Conservation (phyloP, 30 jellyfish, hydroid and myxozoan genomes). For the Catostylus mosaicus region DNA sequence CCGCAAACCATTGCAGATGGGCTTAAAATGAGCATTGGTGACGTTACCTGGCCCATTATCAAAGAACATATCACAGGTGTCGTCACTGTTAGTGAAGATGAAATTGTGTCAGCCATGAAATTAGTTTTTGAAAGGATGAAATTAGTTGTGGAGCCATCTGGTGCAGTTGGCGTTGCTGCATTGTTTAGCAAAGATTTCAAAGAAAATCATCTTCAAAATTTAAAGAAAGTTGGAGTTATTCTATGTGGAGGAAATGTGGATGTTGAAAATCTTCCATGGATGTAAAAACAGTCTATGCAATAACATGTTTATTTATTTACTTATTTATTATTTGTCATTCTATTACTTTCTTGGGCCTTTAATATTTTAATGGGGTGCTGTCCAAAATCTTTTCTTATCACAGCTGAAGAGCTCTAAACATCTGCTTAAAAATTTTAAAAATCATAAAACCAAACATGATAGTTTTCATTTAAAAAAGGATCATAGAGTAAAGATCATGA, state of each 20-base stretch:
- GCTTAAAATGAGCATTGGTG: conserved; percentile 74
- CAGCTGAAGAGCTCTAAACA: too few relatives aligned
- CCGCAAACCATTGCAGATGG: conserved; percentile 86
- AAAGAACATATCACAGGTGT: conserved; percentile 63
- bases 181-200: conserved; percentile 17
- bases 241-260: conserved; percentile 87
- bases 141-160: conserved; percentile 79
- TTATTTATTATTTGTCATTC: too few relatives aligned
- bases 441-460: too few relatives aligned
- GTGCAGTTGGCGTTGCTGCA: conserved; percentile 77
- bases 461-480: too few relatives aligned
- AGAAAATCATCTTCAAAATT: neutral
- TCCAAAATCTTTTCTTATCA: too few relatives aligned
- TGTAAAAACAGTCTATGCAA: too few relatives aligned
- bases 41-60: conserved; percentile 73
- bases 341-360: too few relatives aligned
- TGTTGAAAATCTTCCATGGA: conserved; percentile 60
- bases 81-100: conserved; percentile 62
- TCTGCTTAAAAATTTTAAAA: too few relatives aligned
- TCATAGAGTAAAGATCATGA: too few relatives aligned
- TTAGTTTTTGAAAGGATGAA: conserved; percentile 70
- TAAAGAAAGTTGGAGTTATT: conserved; percentile 39
- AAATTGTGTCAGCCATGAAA: conserved; percentile 60
- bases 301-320: too few relatives aligned
- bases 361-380: too few relatives aligned